Percentiles rank a stretch among this genome's conserved stretches.
Evolutionary conservation across 2,113 vertebrate genomes (phyloP).

Genomic region (Oreochromis tanganicae): DNA sequence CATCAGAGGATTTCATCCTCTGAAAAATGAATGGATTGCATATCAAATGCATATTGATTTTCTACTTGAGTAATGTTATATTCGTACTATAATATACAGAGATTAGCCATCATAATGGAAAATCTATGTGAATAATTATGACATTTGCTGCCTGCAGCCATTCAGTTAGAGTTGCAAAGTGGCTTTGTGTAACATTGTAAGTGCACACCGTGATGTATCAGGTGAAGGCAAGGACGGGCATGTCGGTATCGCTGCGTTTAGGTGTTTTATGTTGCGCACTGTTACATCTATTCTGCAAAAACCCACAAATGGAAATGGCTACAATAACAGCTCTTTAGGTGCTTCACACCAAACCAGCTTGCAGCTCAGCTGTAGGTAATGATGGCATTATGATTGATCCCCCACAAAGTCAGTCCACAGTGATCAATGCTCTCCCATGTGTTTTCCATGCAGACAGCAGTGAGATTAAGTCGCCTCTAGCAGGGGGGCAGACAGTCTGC

Average conservation of each 20-base stretch:
- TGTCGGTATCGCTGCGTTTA: background rate
- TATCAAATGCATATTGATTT: background rate
- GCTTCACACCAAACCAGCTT: background rate
- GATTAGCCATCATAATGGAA: background rate
- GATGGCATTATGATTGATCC: constrained; percentile 39
- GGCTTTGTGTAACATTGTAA: background rate
- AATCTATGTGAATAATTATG: background rate
- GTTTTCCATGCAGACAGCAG: background rate
- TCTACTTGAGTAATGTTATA: background rate
- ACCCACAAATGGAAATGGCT: background rate
- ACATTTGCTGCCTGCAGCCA: background rate
- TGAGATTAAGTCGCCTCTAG: background rate
- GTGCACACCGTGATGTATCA: background rate
- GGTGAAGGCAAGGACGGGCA: background rate
- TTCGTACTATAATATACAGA: background rate
- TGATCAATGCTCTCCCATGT: constrained; percentile 25
- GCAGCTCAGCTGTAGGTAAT: constrained; percentile 13
- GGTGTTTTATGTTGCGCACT: background rate
- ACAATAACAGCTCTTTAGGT: background rate
- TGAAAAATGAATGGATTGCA: background rate
- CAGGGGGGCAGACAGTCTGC: background rate
- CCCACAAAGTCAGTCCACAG: constrained; percentile 4
- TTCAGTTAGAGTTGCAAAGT: background rate
- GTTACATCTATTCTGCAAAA: background rate
- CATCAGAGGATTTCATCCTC: background rate